Evolutionary conservation across 2,888 invertebrate genomes (phyloP), one percentile per base, ranked within the genome.

Genomic region (Plusia festucae): DNA sequence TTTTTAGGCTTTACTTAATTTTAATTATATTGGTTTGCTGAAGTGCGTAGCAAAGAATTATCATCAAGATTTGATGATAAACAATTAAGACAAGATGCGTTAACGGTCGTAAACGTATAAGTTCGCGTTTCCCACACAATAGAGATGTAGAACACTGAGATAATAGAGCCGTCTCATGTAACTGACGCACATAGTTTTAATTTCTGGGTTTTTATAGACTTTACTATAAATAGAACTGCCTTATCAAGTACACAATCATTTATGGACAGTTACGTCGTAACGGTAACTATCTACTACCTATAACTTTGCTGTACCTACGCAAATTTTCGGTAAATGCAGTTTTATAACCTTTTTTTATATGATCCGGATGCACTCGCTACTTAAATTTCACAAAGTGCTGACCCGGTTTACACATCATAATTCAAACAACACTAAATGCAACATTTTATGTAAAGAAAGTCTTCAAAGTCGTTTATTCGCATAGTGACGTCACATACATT

Each of bases 161-260:
- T 73, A 73, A 73, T 73, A 65, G 76, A 76, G 60, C 40, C 20
- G 52, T 76, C 52, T 55, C 72, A 71, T 73, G 24, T 51, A 51
- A 52, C 20, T 52, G 52, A 24, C 24, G 52, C 7, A 52, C 22
- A 22, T 18, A 49, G 49, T 49, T 49, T 52, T 22, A 13, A 20
- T 6, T 76, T 11, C 30, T 52, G 18, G 0, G 34, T 73, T 76
- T 70, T 71, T 59, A 56, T 56, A n/a, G 24, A 51, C 13, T 11
- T 8, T 13, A 61, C 58, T 71, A 58, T 58, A 76, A 58, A 65
- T 66, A 65, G 57, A 65, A 46, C 18, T 22, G 65, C 65, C 52
- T 22, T 24, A 60, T 76, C 52, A 51, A 57, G 20, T 20, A 13
- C 53, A 40, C 24, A 34, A 65, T 70, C 8, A 20, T 15, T 3